Conservation (phyloP, 2,113 vertebrate species). For the Myrmecophaga tridactyla region DNA sequence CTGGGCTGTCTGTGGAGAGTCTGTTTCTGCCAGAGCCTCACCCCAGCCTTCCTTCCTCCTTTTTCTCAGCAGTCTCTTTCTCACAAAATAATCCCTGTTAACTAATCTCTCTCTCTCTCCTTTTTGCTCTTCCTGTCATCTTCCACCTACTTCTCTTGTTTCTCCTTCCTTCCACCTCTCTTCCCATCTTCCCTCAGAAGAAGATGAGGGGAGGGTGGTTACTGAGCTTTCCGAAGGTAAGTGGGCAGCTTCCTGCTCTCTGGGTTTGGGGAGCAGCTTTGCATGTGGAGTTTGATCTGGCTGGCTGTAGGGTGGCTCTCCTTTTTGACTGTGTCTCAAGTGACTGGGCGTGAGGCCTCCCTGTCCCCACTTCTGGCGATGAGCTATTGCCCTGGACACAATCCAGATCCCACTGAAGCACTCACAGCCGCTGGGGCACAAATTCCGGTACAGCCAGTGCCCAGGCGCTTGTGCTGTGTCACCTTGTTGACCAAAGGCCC, state of each 20-base stretch:
- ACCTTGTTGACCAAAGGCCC: background rate
- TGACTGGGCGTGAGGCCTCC: background rate
- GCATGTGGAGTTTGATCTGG: background rate
- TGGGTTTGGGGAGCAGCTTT: background rate
- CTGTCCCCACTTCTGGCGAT: background rate
- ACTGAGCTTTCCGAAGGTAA: conserved; percentile 52
- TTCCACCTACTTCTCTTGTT: background rate
- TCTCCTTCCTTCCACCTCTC: conserved; percentile 56
- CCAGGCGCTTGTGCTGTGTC: background rate
- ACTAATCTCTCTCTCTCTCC: conserved; percentile 55
- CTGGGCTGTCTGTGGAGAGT: background rate
- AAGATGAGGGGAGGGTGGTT: conserved; percentile 58
- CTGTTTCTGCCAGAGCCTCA: background rate
- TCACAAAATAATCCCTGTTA: conserved; percentile 15
- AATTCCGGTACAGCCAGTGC: background rate
- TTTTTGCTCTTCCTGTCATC: conserved; percentile 54
- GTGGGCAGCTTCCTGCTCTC: background rate
- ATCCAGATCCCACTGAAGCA: background rate
- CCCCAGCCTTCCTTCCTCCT: background rate
- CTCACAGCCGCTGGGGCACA: background rate
- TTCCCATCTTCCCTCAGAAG: conserved; percentile 69
- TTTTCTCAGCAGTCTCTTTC: conserved; percentile 17
- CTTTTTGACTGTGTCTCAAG: background rate
- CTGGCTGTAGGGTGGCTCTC: background rate
- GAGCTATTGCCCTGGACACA: background rate